Conservation (phyloP, 1,140 invertebrate genomes). For the Macrosteles quadrilineatus region DNA sequence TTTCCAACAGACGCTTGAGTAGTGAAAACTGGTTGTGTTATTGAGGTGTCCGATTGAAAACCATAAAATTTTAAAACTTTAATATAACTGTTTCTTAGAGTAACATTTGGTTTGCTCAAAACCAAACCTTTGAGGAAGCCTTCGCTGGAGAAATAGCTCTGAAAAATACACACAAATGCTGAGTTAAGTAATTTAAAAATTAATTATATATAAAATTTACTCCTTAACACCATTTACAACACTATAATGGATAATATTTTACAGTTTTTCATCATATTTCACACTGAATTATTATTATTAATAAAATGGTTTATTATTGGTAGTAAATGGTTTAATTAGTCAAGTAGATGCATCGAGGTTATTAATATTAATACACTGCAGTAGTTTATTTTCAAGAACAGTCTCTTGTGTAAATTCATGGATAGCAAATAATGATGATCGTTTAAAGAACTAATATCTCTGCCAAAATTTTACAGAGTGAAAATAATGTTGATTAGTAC, state of each 20-base stretch:
- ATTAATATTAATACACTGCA: too few relatives aligned
- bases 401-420: too few relatives aligned
- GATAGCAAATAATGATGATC: too few relatives aligned
- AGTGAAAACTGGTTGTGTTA: slow-evolving; percentile 18
- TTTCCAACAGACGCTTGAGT: slow-evolving; percentile 10
- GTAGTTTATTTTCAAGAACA: too few relatives aligned
- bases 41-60: slow-evolving; percentile 56
- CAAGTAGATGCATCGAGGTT: too few relatives aligned
- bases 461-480: not conserved
- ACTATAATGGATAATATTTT: too few relatives aligned
- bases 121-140: slow-evolving; percentile 76
- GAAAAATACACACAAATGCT: slow-evolving; percentile 48
- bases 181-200: too few relatives aligned
- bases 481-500: not conserved
- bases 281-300: not conserved
- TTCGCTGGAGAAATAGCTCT: slow-evolving; percentile 79
- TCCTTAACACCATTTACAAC: not conserved
- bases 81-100: slow-evolving; percentile 66
- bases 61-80: slow-evolving; percentile 73
- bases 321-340: too few relatives aligned
- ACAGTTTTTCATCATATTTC: too few relatives aligned
- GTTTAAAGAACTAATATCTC: too few relatives aligned
- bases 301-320: not conserved
- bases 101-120: slow-evolving; percentile 73
- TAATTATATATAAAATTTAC: not conserved